Percentiles rank a stretch among this genome's conserved stretches.
phyloP scores from a whole-genome alignment of 1,140 invertebrate species.

The Eubasilissa regina region DNA sequence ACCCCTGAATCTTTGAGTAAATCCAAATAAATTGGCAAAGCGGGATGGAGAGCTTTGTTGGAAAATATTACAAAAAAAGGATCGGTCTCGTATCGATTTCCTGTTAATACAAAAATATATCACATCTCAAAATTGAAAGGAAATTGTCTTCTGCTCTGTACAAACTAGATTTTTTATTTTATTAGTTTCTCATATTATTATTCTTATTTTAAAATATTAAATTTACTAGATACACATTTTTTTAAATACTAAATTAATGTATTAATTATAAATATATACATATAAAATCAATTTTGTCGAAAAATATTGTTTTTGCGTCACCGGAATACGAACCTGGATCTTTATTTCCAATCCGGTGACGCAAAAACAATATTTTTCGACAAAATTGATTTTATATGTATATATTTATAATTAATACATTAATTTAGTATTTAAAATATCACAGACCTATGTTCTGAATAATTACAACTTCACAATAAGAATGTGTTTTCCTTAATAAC shows the following conservation, averaged over 20 bases:
- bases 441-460: no score
- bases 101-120: slow-evolving; percentile 60
- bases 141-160: slow-evolving; percentile 53
- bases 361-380: no score
- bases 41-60: slow-evolving; percentile 43
- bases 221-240: no score
- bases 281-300: not conserved
- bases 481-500: no score
- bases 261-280: not conserved
- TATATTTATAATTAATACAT: no score
- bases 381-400: no score
- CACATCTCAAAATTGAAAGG: slow-evolving; percentile 54
- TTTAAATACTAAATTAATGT: not conserved
- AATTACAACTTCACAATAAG: no score
- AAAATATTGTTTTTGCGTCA: no score
- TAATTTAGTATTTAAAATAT: no score
- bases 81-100: slow-evolving; percentile 59
- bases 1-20: slow-evolving; percentile 17
- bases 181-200: not conserved
- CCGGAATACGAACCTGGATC: no score
- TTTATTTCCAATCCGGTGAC: no score
- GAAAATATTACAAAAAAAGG: slow-evolving; percentile 51
- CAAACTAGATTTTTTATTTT: not conserved
- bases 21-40: slow-evolving; percentile 52
- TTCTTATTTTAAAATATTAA: no score